Conservation (phyloP, 1,140 invertebrate genomes). For the Eumaeus atala region DNA sequence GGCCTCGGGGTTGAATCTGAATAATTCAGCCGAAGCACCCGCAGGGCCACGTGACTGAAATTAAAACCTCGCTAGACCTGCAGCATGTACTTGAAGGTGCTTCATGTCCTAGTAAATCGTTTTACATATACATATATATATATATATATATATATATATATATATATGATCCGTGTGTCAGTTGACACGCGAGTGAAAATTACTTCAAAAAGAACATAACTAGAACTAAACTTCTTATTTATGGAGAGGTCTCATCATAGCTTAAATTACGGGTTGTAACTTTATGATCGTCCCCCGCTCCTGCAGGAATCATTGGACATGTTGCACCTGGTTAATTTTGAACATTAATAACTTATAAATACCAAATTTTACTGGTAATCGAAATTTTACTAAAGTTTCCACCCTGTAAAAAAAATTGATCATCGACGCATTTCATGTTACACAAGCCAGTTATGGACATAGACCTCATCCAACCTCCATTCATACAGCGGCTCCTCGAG, state of each 20-base stretch:
- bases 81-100: not conserved
- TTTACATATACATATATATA: not conserved
- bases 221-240: not conserved
- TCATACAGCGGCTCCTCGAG: no score
- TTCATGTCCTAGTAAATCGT: not conserved
- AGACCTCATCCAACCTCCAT: no score
- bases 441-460: no score
- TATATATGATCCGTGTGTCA: not conserved
- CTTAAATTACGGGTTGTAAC: conserved; percentile 7
- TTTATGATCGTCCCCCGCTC: not conserved
- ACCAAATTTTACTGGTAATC: no score
- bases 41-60: not conserved
- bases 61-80: not conserved
- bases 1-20: conserved; percentile 1
- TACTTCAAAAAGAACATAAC: no score
- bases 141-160: not conserved
- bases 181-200: not conserved
- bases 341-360: conserved; percentile 1
- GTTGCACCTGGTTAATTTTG: not conserved
- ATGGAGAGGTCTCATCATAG: no score
- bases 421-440: no score
- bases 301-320: not conserved
- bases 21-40: not conserved
- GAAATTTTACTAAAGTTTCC: no score
- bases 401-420: no score